A percentile compares a stretch with the other conserved stretches of the same genome.
phyloP scores from a whole-genome alignment of 2,888 invertebrate species.

The Polylopha cassiicola region DNA sequence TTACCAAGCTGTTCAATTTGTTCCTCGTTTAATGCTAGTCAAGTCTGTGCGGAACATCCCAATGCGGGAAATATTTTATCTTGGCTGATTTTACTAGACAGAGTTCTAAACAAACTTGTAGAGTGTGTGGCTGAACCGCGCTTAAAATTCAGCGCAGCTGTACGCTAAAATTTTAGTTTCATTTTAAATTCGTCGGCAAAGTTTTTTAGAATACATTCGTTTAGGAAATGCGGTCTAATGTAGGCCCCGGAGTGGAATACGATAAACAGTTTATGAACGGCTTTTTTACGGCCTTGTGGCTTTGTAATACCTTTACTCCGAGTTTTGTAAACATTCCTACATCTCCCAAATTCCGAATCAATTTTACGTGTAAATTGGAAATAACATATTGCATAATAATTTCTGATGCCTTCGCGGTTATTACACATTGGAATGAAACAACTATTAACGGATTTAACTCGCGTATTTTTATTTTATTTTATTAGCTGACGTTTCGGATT shows the following conservation, averaged over 20 bases:
- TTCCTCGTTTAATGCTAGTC: conserved; percentile 9
- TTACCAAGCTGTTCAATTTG: conserved; percentile 10
- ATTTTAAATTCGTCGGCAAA: conserved; percentile 28
- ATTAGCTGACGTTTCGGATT: too few species aligned
- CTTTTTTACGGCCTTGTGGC: conserved; percentile 14
- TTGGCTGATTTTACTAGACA: conserved; percentile 45
- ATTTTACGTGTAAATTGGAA: too few species aligned
- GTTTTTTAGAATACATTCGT: conserved; percentile 24
- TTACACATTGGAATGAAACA: too few species aligned
- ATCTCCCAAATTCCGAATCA: too few species aligned
- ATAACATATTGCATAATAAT: too few species aligned
- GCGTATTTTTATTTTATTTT: too few species aligned
- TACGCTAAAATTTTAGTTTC: conserved; percentile 46
- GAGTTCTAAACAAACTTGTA: conserved; percentile 58
- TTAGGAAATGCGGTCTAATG: conserved; percentile 38
- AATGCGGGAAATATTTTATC: conserved; percentile 44
- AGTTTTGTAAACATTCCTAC: too few species aligned
- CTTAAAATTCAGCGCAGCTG: conserved; percentile 54
- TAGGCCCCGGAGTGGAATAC: conserved; percentile 29
- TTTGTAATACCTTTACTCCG: conserved; percentile 8
- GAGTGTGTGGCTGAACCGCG: conserved; percentile 42
- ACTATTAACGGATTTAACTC: too few species aligned
- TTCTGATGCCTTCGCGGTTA: too few species aligned
- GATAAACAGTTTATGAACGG: conserved; percentile 10
- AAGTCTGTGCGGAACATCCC: conserved; percentile 33